Percentiles rank a stretch among this genome's conserved stretches.
Evolutionary conservation across 2,113 vertebrate species (phyloP).

Genomic region (Tiliqua scincoides): DNA sequence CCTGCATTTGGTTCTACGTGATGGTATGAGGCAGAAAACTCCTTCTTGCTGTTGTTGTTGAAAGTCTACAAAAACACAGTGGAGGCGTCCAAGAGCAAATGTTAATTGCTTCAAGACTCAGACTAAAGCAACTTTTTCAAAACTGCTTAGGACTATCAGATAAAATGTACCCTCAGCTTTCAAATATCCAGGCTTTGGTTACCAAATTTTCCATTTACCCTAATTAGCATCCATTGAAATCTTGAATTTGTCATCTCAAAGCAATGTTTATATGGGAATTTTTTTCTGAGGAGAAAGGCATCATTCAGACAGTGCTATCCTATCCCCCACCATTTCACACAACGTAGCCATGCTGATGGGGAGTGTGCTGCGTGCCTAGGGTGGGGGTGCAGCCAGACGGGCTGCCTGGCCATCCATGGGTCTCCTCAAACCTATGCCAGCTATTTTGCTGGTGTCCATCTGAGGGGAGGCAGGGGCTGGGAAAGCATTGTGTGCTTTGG

Average conservation of each 20-base stretch:
- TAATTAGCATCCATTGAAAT: slow-evolving; percentile 14
- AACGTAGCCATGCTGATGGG: too few relatives aligned
- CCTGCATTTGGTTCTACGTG: background rate
- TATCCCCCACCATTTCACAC: too few relatives aligned
- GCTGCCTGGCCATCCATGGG: too few relatives aligned
- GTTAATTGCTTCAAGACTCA: slow-evolving; percentile 24
- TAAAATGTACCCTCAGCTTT: slow-evolving; percentile 35
- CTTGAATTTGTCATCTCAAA: slow-evolving; percentile 23
- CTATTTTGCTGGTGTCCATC: too few relatives aligned
- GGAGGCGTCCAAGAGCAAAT: slow-evolving; percentile 23
- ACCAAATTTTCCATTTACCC: slow-evolving; percentile 43
- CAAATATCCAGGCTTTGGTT: slow-evolving; percentile 20
- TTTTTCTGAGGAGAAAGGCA: background rate
- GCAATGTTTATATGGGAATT: background rate
- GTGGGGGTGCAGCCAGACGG: too few relatives aligned
- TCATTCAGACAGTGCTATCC: too few relatives aligned
- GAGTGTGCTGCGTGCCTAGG: too few relatives aligned
- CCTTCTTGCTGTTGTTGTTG: background rate
- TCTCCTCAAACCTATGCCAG: too few relatives aligned
- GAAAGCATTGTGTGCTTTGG: too few relatives aligned
- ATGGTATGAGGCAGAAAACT: background rate
- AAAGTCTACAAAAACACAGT: background rate
- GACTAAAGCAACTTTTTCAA: slow-evolving; percentile 26
- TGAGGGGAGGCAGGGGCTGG: too few relatives aligned
- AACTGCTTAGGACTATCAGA: background rate